Base-by-base conservation (phyloP, 2,888 invertebrate genomes). In the Eupithecia exiguata region DNA sequence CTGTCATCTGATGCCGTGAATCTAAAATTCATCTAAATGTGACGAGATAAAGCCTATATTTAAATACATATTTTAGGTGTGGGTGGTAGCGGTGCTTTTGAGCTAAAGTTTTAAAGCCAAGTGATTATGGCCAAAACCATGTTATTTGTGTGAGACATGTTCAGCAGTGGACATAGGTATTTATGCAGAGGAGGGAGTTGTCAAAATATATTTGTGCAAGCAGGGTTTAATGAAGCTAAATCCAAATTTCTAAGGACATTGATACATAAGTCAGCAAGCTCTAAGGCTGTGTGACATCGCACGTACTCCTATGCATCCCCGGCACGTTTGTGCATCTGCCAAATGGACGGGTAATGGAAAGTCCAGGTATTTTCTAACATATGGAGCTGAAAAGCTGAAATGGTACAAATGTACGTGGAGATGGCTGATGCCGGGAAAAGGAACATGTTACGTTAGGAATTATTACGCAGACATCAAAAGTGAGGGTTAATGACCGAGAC, bases 301-400 rank as follows among this genome's bases (percentile, higher is more conserved):
- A 53, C 49, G 49, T 53, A 25, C 58, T 58, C 25, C n/a, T 53
- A 58, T 58, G 58, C 58, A 58, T 25, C 58, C 58, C 5, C 7
- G 35, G 30, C 62, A 62, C 62, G 62, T 62, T 18, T 30, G 62
- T 35, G 21, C 40, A 35, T 35, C 61, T 62, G 35, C 35, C 12
- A 43, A 46, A 46, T 35, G 49, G 58, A 58, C 49, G 68, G 49
- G 46, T 68, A 68, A 68, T 35, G 35, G 30, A 68, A 68, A 68
- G 21, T 46, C 35, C 25, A 68, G 43, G 30, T 53, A 53, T 68
- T 68, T 68, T 53, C 35, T 68, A 68, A 46, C 46, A 43, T 68
- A 53, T 16, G 58, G 58, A 58, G 58, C 58, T 58, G 58, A 25
- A 53, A 58, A 58, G 58, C 58, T 58, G 58, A 3, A 58, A 58